Base-by-base conservation (phyloP, 2,888 invertebrate species). In the Papilio protenor region DNA sequence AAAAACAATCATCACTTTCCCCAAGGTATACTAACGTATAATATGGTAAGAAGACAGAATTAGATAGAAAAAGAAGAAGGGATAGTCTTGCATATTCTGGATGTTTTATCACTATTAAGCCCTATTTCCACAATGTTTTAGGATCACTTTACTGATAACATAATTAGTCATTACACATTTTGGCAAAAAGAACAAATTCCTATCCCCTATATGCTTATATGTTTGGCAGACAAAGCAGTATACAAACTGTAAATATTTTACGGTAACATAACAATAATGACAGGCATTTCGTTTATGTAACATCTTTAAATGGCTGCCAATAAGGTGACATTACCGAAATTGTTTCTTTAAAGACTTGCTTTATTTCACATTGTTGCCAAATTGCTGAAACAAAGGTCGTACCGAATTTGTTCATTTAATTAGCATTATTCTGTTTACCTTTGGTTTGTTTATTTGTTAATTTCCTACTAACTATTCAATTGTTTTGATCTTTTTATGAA, bases 311-410 rank as follows among this genome's bases (percentile, higher is more conserved):
- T 23, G 14, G 18, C 27, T 71, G 75, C 64, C 78, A 71, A 71
- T 75, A 72, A 61, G 61, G 71, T 78, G 75, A 71, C 75, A 75
- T 78, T 78, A 47, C 61, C 23, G 49, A 78, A 64, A 64, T 75
- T 75, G 75, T 75, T 75, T 78, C 77, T 73, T 64, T 66, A 64
- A 64, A 61, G 33, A 18, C 52, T 49, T 49, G 55, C 52, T 72
- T 72, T 72, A 55, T 18, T 59, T 52, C 59, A 4, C 33, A 73
- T 66, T 55, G 73, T 69, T 77, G 77, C 66, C 77, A 77, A 77
- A 73, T 74, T 61, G 27, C 61, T 11, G 45, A 45, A 16, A 23
- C 23, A 73, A 59, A 59, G 45, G 21, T 6, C 33, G 64, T 64
- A 69, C n/a, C 40, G n/a, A 40, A 11, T 40, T 11, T 45, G n/a